Conservation (phyloP, 1,140 invertebrate genomes). For the Danaus plexippus region DNA sequence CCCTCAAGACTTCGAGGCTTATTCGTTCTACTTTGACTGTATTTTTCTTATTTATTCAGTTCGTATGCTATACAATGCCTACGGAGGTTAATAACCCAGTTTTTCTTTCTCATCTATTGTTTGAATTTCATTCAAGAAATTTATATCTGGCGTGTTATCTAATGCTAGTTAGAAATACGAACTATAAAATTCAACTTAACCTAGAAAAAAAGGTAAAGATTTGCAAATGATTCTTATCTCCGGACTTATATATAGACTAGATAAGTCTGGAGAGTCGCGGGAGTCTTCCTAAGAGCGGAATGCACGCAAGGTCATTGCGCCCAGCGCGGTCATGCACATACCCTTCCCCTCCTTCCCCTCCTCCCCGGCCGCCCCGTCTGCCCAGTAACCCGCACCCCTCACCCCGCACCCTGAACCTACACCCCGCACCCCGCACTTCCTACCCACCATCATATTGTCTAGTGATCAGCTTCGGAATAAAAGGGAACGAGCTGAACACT, state of each 20-base stretch:
- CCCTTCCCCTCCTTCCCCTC: constrained; percentile 27
- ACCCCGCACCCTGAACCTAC: constrained; percentile 4
- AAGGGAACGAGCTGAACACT: constrained; percentile 50
- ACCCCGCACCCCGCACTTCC: constrained; percentile 18
- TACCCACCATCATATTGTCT: constrained; percentile 51
- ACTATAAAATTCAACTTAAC: neutral
- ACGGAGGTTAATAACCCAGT: constrained; percentile 57
- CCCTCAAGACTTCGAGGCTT: no score
- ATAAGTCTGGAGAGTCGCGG: constrained; percentile 46
- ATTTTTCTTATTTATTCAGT: constrained; percentile 46
- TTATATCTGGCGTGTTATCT: constrained; percentile 20
- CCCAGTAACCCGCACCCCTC: neutral
- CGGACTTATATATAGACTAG: constrained; percentile 24
- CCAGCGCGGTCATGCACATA: constrained; percentile 65
- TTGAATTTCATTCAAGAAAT: constrained; percentile 26
- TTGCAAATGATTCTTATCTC: constrained; percentile 4
- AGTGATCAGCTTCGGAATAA: constrained; percentile 61
- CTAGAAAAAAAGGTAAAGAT: neutral
- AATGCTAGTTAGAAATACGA: constrained; percentile 2
- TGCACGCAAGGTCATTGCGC: constrained; percentile 69
- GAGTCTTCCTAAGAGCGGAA: constrained; percentile 62
- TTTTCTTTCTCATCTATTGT: constrained; percentile 40
- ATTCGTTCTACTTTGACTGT: constrained; percentile 13
- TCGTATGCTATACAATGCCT: constrained; percentile 40
- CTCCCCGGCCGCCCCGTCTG: constrained; percentile 20